Percentiles rank a stretch among this genome's conserved stretches.
Evolutionary conservation across 2,888 invertebrate genomes (phyloP).

Genomic region (Coelopa pilipes): DNA sequence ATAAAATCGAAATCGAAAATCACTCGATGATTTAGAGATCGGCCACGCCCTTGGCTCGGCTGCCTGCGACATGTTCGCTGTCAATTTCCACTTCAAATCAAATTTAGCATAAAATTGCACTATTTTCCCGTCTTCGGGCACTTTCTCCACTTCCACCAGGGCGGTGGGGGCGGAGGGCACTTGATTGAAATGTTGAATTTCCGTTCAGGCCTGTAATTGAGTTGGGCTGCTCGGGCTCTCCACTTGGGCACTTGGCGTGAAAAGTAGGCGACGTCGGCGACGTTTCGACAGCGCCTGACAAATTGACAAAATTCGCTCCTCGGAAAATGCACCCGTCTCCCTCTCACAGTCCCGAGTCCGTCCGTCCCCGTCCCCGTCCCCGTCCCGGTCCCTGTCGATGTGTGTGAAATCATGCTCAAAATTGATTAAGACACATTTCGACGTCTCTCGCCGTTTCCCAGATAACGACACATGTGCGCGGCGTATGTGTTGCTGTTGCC

Average conservation of each 20-base stretch:
- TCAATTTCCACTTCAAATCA: slow-evolving; percentile 29
- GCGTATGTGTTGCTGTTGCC: slow-evolving; percentile 4
- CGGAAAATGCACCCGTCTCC: slow-evolving; percentile 17
- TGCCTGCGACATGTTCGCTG: background rate
- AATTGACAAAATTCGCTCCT: slow-evolving; percentile 25
- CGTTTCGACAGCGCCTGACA: slow-evolving; percentile 11
- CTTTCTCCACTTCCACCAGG: too few species aligned
- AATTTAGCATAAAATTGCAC: slow-evolving; percentile 40
- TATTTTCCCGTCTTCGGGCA: background rate
- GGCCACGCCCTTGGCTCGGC: too few species aligned
- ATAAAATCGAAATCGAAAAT: background rate
- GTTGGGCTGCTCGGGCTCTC: slow-evolving; percentile 44
- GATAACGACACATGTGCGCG: slow-evolving; percentile 32
- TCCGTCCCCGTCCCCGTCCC: background rate
- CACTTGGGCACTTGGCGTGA: background rate
- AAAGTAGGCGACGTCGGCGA: background rate
- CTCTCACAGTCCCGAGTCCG: too few species aligned
- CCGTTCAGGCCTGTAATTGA: slow-evolving; percentile 66
- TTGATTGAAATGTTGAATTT: slow-evolving; percentile 65
- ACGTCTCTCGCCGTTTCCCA: slow-evolving; percentile 50
- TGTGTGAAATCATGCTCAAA: slow-evolving; percentile 44
- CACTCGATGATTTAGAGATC: background rate
- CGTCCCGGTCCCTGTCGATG: background rate
- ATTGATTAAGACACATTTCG: slow-evolving; percentile 59
- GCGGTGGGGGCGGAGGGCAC: background rate